phyloP scores from a whole-genome alignment of 1,140 invertebrate genomes.

The Pinna nobilis region DNA sequence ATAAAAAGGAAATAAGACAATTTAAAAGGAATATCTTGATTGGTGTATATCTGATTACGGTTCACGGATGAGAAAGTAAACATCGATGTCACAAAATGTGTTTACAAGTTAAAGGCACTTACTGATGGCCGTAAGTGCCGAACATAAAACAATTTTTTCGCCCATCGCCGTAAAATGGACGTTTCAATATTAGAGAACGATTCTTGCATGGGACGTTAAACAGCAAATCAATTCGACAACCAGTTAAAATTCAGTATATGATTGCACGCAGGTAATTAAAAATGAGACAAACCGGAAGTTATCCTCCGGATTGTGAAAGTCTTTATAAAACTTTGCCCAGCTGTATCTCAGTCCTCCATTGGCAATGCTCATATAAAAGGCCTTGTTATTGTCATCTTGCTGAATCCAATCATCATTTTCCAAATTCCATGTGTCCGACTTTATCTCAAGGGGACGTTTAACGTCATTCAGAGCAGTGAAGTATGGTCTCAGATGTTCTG shows the following conservation, averaged over 20 bases:
- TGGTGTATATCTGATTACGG: background rate
- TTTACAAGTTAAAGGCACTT: no score
- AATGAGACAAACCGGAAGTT: background rate
- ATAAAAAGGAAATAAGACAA: background rate
- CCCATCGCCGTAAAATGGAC: background rate
- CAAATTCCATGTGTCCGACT: no score
- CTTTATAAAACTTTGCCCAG: background rate
- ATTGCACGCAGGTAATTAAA: no score
- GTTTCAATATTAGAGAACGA: background rate
- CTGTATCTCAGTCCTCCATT: background rate
- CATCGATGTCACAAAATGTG: no score
- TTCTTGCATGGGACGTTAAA: background rate
- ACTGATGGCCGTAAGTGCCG: no score
- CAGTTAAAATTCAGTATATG: background rate
- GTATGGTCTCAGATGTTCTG: no score
- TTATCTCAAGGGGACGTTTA: no score
- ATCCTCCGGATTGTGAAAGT: background rate
- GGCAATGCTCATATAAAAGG: constrained; percentile 6
- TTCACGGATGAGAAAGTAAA: no score
- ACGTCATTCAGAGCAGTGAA: no score
- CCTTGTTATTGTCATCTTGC: constrained; percentile 11
- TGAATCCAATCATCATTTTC: no score
- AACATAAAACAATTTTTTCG: no score
- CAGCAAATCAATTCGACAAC: background rate
- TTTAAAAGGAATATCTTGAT: background rate